Evolutionary conservation across 2,888 invertebrate species (phyloP).

Genomic region (Sarcophaga rosellei): DNA sequence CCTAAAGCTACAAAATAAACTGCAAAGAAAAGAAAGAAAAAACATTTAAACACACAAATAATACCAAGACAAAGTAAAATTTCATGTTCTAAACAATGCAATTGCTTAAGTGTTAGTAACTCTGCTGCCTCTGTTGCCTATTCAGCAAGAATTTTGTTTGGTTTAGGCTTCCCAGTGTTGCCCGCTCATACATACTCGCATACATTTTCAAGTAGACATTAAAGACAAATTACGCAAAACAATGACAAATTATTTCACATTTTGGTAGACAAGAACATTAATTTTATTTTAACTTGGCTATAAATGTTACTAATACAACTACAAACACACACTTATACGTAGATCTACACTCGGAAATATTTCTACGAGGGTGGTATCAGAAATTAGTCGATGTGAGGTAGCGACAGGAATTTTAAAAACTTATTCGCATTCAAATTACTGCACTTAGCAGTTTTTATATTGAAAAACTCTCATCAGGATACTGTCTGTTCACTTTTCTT

Average conservation of each 20-base stretch:
- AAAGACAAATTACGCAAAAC: slow-evolving; percentile 70
- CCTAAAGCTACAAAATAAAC: slow-evolving; percentile 39
- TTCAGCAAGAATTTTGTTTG: neutral
- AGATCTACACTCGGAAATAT: neutral
- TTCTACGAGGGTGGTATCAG: neutral
- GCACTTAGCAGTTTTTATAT: no score
- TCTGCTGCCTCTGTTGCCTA: neutral
- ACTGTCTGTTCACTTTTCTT: no score
- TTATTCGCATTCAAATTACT: no score
- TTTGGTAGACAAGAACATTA: slow-evolving; percentile 66
- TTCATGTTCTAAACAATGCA: neutral
- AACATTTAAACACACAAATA: slow-evolving; percentile 38
- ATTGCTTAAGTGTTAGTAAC: neutral
- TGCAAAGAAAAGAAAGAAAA: neutral
- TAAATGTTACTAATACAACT: slow-evolving; percentile 20
- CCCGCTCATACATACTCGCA: neutral
- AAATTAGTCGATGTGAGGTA: no score
- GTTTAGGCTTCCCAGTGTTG: neutral
- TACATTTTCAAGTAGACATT: slow-evolving; percentile 53
- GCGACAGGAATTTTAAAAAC: no score
- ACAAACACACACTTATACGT: neutral
- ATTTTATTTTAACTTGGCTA: slow-evolving; percentile 67
- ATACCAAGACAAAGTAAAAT: slow-evolving; percentile 46
- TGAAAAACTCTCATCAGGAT: no score
- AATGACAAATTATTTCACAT: slow-evolving; percentile 72